Conservation (phyloP, 64 coral and sea anemone species). For the Orbicella faveolata region DNA sequence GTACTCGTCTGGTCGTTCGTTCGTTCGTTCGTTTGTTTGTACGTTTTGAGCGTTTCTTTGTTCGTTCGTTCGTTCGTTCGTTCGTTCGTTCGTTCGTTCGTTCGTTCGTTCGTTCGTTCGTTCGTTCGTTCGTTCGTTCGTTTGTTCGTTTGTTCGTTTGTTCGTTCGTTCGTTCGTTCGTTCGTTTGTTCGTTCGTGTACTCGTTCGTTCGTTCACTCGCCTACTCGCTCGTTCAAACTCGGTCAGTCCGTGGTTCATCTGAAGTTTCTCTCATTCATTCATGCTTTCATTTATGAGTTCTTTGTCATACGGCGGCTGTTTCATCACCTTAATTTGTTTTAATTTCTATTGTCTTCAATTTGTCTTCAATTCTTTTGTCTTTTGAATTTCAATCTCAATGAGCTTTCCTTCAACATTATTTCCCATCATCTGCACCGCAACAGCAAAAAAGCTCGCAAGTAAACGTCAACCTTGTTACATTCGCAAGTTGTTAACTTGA, state of each 20-base stretch:
- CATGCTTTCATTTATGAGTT: neutral
- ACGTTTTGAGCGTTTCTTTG: neutral
- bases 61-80: neutral
- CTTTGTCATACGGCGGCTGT: neutral
- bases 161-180: neutral
- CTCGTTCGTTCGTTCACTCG: neutral
- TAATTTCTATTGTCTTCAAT: too few relatives aligned
- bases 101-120: neutral
- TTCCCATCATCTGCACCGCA: too few relatives aligned
- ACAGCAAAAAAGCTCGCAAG: too few relatives aligned
- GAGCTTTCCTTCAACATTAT: too few relatives aligned
- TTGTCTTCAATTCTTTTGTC: too few relatives aligned
- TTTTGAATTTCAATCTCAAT: too few relatives aligned
- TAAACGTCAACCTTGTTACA: neutral
- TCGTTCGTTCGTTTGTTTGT: neutral
- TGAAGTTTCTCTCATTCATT: neutral
- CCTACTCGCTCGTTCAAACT: neutral
- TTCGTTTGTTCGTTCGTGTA: neutral
- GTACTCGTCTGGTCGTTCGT: neutral
- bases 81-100: neutral
- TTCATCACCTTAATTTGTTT: too few relatives aligned
- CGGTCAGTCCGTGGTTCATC: neutral
- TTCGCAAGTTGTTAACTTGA: neutral
- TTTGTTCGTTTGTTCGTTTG: neutral
- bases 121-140: constrained; percentile 4